These are phyloP conservation scores for Drosophila sulfurigaster DNA, from an alignment of 1,140 invertebrate species.

Conservation along the genomic window DNA sequence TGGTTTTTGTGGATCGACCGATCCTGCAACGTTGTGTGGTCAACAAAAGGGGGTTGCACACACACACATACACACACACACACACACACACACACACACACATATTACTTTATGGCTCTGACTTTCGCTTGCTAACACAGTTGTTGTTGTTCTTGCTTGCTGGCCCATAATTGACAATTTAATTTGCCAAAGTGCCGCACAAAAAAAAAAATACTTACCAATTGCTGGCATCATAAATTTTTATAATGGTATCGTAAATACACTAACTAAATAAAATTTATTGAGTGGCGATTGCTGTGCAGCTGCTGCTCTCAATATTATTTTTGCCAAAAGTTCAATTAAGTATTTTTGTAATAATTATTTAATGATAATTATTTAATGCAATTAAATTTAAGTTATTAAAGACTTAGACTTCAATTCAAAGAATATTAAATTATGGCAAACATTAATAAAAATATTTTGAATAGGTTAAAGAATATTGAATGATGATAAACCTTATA, in stretches of 20 bases:
- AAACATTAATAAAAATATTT: too few species aligned
- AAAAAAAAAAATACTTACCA: neutral
- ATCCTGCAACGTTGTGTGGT: slow-evolving; percentile 17
- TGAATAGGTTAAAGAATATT: too few species aligned
- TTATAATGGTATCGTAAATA: slow-evolving; percentile 35
- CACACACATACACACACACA: slow-evolving; percentile 2
- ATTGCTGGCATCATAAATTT: neutral
- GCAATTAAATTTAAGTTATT: too few species aligned
- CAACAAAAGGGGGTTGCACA: neutral
- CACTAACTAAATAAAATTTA: slow-evolving; percentile 16
- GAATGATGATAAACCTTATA: too few species aligned
- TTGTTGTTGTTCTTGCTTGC: slow-evolving; percentile 29
- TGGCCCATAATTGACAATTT: slow-evolving; percentile 78
- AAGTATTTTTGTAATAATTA: too few species aligned
- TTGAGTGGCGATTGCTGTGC: neutral
- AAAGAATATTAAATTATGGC: too few species aligned
- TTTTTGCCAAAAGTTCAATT: neutral
- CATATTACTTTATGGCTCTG: slow-evolving; percentile 59
- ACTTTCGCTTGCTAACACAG: slow-evolving; percentile 65
- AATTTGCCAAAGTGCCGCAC: slow-evolving; percentile 59
- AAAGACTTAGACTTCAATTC: too few species aligned
- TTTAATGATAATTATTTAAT: too few species aligned
- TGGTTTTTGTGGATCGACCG: slow-evolving; percentile 41
- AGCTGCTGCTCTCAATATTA: neutral
- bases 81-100: neutral